A percentile compares a stretch with the other conserved stretches of the same genome.
Conservation (phyloP, 1,140 invertebrate genomes). For the Eufriesea mexicana region DNA sequence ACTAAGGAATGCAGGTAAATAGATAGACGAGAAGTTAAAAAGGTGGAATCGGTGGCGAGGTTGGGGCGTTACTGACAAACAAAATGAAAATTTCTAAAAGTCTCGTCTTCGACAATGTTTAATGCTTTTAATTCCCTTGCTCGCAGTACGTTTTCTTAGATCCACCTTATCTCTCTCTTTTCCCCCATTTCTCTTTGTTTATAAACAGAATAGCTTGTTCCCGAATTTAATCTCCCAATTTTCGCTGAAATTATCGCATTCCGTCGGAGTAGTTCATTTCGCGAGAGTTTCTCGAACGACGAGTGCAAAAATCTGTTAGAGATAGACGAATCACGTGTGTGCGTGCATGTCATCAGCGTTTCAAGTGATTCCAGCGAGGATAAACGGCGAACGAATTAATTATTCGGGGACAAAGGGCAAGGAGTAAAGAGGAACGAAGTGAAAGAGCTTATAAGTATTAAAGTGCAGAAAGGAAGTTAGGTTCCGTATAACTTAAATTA, state of each 20-base stretch:
- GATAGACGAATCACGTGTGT: neutral
- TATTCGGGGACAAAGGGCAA: no score
- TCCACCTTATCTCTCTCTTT: neutral
- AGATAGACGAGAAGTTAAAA: slow-evolving; percentile 23
- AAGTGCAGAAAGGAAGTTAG: slow-evolving; percentile 7
- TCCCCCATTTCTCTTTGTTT: no score
- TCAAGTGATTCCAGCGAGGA: neutral
- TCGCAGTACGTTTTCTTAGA: neutral
- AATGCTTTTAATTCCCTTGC: slow-evolving; percentile 48
- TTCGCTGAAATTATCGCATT: neutral
- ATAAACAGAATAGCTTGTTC: no score
- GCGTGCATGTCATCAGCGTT: no score
- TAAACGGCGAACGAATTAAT: neutral
- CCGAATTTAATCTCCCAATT: no score
- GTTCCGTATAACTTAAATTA: slow-evolving; percentile 25
- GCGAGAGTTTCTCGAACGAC: no score
- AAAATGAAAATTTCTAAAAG: slow-evolving; percentile 18
- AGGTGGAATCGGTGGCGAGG: neutral
- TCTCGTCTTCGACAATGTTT: slow-evolving; percentile 42
- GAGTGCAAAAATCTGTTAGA: no score
- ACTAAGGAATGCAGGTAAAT: neutral
- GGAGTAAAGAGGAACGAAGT: neutral
- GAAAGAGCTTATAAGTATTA: neutral
- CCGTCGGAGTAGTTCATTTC: no score
- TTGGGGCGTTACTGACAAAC: neutral